Evolutionary conservation across 2,113 vertebrate species (phyloP).

Genomic region (Petaurus breviceps): DNA sequence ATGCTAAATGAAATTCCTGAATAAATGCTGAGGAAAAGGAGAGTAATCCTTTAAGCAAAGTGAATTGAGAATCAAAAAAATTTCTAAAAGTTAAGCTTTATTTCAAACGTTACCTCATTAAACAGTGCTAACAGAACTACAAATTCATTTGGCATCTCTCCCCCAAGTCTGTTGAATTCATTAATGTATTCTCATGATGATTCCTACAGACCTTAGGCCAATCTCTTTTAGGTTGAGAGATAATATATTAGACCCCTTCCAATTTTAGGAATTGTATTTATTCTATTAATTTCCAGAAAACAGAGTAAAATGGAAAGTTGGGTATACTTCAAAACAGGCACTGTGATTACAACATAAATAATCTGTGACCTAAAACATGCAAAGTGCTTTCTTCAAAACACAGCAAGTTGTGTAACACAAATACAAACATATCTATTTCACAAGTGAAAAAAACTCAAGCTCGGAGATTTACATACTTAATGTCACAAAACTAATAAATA

Average conservation of each 20-base stretch:
- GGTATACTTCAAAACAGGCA: background rate
- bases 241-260: constrained; percentile 1
- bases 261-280: constrained; percentile 33
- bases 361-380: background rate
- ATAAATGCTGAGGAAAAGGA: constrained; percentile 28
- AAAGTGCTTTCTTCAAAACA: background rate
- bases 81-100: background rate
- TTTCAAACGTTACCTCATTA: background rate
- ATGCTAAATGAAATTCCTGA: constrained; percentile 19
- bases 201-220: background rate
- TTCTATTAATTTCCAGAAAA: constrained; percentile 17
- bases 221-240: constrained; percentile 29
- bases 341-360: constrained; percentile 7
- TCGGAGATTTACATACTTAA: background rate
- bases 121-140: background rate
- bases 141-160: background rate
- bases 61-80: background rate
- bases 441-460: background rate
- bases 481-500: constrained; percentile 37
- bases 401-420: background rate
- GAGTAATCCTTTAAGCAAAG: background rate
- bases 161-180: background rate
- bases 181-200: background rate
- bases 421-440: background rate
- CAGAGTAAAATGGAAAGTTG: background rate